Base-by-base conservation (phyloP, 1,140 invertebrate species). In the Nasonia giraulti region DNA sequence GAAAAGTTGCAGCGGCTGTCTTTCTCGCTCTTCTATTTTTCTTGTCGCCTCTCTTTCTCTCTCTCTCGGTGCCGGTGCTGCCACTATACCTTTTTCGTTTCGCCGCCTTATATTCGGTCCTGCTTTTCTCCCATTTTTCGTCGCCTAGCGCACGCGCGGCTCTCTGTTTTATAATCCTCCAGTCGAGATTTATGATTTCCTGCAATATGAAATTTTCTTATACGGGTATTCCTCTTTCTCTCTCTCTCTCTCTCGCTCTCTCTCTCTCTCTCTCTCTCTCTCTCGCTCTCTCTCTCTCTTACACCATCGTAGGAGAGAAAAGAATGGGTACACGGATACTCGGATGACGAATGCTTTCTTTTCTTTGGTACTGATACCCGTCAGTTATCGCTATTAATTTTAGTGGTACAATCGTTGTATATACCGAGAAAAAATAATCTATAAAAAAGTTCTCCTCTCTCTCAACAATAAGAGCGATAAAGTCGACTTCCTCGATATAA, bases 61-160 rank as follows among this genome's bases (percentile, higher is more conserved):
- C 68, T 73, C 68, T 68, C 27, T 47, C 81, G 8, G n/a, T 27
- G n/a, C 66, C 12, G 69, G 84, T 85, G 76, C 82, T 79, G 87
- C 87, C 83, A 87, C 87, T 89, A 17, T 62, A 62, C 55, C 55
- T 90, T 89, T 89, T 83, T 80, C 27, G 84, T 77, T 88, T 83
- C 86, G 87, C 80, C 86, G 85, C 85, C 87, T 75, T 88, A 87
- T 87, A 87, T 84, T 77, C 31, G 73, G 69, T 77, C 69, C 37
- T 71, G n/a, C 37, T 44, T 37, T 37, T 31, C 71, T 40, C 12
- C 17, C 27, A 55, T 37, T 69, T 62, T 78, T 50, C 31, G 68
- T 33, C 74, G 33, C 80, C 47, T 68, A 6, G 7, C 5, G 14
- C 12, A 1, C 68, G 71, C 55, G 2, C 17, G 23, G 62, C 74